Evolutionary conservation across 2,888 invertebrate species (phyloP).

Genomic region (Tanypteryx hageni): DNA sequence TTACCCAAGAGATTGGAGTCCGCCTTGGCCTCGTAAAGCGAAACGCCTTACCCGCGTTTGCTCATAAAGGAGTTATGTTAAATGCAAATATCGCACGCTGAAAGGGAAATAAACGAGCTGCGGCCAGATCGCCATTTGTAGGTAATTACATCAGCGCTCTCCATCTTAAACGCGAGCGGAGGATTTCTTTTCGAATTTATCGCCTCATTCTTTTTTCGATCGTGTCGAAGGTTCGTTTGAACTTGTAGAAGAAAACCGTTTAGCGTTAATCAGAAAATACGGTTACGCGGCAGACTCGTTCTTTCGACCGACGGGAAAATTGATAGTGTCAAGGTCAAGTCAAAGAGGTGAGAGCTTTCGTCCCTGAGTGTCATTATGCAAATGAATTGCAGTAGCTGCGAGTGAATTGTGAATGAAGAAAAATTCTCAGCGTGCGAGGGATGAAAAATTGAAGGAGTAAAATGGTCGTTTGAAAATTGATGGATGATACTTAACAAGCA

Average conservation of each 20-base stretch:
- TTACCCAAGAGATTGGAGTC: constrained; percentile 24
- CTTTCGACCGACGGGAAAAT: neutral
- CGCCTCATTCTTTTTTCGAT: neutral
- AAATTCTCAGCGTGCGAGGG: too few species aligned
- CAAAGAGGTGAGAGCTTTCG: too few species aligned
- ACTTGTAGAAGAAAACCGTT: neutral
- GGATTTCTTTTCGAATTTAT: neutral
- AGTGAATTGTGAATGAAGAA: too few species aligned
- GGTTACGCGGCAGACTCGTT: neutral
- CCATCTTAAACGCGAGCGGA: neutral
- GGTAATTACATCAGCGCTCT: constrained; percentile 1
- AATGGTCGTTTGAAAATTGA: too few species aligned
- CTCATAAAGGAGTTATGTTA: constrained; percentile 19
- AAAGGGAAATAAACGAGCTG: neutral
- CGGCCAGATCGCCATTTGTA: neutral
- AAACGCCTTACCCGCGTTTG: constrained; percentile 14
- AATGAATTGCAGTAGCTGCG: too few species aligned
- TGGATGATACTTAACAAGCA: too few species aligned
- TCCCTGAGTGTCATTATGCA: too few species aligned
- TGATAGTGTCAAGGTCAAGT: too few species aligned
- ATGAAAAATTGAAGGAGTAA: too few species aligned
- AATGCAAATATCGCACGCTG: constrained; percentile 11
- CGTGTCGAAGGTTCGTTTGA: neutral
- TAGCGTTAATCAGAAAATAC: neutral
- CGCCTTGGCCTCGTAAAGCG: constrained; percentile 22